Conservation (phyloP, 2,888 invertebrate genomes). For the Ormyrus rosae region DNA sequence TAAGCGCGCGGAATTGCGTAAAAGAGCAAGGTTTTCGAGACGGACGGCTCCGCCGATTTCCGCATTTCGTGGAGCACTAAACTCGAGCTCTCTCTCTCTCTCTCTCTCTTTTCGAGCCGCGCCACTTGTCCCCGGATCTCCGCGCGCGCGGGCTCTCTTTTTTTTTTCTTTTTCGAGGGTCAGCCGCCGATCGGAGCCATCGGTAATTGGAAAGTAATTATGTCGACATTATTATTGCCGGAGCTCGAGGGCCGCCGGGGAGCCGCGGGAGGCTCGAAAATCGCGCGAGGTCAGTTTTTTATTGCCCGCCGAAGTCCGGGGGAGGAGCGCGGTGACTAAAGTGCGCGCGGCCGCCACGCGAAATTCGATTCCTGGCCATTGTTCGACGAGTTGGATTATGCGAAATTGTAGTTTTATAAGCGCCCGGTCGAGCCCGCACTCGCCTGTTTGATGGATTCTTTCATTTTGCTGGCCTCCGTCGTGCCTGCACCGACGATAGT, state of each 20-base stretch:
- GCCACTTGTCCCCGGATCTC: neutral
- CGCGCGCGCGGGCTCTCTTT: conserved; percentile 26
- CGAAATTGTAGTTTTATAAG: too few relatives aligned
- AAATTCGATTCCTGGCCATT: too few relatives aligned
- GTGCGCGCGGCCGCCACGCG: too few relatives aligned
- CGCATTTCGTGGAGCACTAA: neutral
- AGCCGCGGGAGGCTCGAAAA: neutral
- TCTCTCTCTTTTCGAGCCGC: too few relatives aligned
- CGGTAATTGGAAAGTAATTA: conserved; percentile 53
- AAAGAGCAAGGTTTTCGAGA: conserved; percentile 76
- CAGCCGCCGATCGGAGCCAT: conserved; percentile 40
- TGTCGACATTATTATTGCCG: conserved; percentile 38
- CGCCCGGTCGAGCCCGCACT: too few relatives aligned
- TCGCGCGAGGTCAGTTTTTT: conserved; percentile 35
- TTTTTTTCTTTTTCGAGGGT: conserved; percentile 34
- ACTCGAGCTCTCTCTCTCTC: too few relatives aligned
- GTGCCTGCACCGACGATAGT: too few relatives aligned
- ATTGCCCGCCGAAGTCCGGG: conserved; percentile 5
- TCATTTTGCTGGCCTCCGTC: too few relatives aligned
- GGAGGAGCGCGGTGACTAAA: too few relatives aligned
- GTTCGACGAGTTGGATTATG: too few relatives aligned
- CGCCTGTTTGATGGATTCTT: too few relatives aligned
- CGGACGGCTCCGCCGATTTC: conserved; percentile 57
- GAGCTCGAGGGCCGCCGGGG: neutral
- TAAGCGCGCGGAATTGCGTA: conserved; percentile 76